These are phyloP conservation scores for Meloidogyne hapla DNA, from an alignment of 1,140 invertebrate genomes.

Conservation along the genomic window DNA sequence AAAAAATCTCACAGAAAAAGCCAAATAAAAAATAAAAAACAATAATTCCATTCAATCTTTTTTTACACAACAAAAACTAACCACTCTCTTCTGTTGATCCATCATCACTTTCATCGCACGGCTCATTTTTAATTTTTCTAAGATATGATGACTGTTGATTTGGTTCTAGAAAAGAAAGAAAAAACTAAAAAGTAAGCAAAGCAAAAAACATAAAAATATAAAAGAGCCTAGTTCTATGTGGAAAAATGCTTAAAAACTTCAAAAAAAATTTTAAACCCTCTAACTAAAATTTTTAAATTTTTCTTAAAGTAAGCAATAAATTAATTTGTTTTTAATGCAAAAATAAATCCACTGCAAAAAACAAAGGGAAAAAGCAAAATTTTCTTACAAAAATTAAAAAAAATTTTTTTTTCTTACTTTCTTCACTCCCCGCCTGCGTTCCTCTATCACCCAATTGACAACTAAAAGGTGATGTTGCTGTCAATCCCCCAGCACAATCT, in stretches of 20 bases:
- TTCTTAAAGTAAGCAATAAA: no score
- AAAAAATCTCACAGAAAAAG: no score
- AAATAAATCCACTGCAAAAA: no score
- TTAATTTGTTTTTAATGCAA: no score
- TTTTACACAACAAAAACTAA: constrained; percentile 6
- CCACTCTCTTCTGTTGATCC: constrained; percentile 65
- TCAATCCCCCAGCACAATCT: constrained; percentile 79
- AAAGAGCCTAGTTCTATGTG: no score
- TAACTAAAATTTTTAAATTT: no score
- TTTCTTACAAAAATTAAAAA: background rate
- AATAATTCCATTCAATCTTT: no score
- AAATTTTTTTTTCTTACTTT: constrained; percentile 48
- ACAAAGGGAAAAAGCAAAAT: no score
- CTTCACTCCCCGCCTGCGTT: constrained; percentile 33
- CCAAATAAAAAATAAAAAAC: no score
- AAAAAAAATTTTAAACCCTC: no score
- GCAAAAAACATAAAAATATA: constrained; percentile 61
- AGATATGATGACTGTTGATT: constrained; percentile 36
- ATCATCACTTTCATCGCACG: constrained; percentile 51
- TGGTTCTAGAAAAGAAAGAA: background rate
- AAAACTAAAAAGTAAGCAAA: background rate
- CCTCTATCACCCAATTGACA: background rate
- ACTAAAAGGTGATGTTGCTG: background rate
- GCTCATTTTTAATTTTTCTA: constrained; percentile 54
- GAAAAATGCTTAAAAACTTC: no score